A percentile compares a stretch with the other conserved stretches of the same genome.
Evolutionary conservation across 2,888 invertebrate species (phyloP).

Genomic region (Latrodectus hesperus): DNA sequence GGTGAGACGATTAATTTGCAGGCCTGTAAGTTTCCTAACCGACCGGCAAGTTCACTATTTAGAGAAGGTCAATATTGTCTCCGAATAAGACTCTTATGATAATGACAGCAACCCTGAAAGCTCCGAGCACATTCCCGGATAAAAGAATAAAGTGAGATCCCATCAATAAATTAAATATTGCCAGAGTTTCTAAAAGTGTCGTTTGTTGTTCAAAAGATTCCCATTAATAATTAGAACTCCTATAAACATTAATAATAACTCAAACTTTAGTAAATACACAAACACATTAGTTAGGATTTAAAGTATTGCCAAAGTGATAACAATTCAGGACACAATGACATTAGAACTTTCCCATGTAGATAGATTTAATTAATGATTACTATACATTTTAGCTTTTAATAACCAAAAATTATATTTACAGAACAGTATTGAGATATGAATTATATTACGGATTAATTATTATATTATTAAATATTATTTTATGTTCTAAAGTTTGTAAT

Average conservation of each 20-base stretch:
- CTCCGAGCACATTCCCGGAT: slow-evolving; percentile 9
- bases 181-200: slow-evolving; percentile 40
- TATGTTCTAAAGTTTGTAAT: too few relatives aligned
- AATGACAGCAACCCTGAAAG: slow-evolving; percentile 16
- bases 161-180: slow-evolving; percentile 23
- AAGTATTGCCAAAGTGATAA: neutral
- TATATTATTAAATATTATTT: too few relatives aligned
- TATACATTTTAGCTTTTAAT: too few relatives aligned
- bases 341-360: too few relatives aligned
- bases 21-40: slow-evolving; percentile 36
- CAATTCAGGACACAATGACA: too few relatives aligned
- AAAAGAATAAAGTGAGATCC: slow-evolving; percentile 1
- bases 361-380: too few relatives aligned
- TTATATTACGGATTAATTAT: too few relatives aligned
- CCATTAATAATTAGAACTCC: slow-evolving; percentile 28
- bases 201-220: slow-evolving; percentile 14
- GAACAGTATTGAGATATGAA: too few relatives aligned
- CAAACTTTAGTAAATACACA: neutral
- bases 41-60: slow-evolving; percentile 35
- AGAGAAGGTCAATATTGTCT: slow-evolving; percentile 47
- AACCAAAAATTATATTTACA: too few relatives aligned
- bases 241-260: neutral
- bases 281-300: neutral
- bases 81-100: slow-evolving; percentile 26
- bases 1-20: slow-evolving; percentile 39